A percentile compares a stretch with the other conserved stretches of the same genome.
Conservation (phyloP, 2,113 vertebrate species). For the Oenanthe oenanthe region DNA sequence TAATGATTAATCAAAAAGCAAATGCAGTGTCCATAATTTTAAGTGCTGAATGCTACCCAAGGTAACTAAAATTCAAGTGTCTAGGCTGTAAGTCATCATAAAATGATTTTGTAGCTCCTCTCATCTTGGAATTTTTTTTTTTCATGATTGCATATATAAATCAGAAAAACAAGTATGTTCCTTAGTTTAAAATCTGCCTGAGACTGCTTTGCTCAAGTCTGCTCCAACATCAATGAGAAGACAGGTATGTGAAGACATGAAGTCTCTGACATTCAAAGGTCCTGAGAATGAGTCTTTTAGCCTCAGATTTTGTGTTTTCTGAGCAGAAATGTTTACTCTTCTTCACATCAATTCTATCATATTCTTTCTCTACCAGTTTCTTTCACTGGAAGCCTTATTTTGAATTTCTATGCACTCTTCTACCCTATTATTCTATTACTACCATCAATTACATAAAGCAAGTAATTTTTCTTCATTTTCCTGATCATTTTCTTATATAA, state of each 20-base stretch:
- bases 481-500: background rate
- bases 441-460: background rate
- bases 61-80: background rate
- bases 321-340: background rate
- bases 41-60: background rate
- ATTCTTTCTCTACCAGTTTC: background rate
- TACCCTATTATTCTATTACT: background rate
- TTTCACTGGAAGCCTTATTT: background rate
- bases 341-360: background rate
- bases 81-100: background rate
- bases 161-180: background rate
- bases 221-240: background rate
- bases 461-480: background rate
- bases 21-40: background rate
- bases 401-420: background rate
- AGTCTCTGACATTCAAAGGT: background rate
- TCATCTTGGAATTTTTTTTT: background rate
- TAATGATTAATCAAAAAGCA: background rate
- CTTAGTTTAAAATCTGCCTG: background rate
- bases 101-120: background rate
- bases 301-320: background rate
- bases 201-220: background rate
- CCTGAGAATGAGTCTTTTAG: background rate
- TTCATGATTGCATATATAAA: background rate
- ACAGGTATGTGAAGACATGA: background rate